Percentiles rank a stretch among this genome's conserved stretches.
phyloP scores from a whole-genome alignment of 2,113 vertebrate species.

The Chaetops frenatus region DNA sequence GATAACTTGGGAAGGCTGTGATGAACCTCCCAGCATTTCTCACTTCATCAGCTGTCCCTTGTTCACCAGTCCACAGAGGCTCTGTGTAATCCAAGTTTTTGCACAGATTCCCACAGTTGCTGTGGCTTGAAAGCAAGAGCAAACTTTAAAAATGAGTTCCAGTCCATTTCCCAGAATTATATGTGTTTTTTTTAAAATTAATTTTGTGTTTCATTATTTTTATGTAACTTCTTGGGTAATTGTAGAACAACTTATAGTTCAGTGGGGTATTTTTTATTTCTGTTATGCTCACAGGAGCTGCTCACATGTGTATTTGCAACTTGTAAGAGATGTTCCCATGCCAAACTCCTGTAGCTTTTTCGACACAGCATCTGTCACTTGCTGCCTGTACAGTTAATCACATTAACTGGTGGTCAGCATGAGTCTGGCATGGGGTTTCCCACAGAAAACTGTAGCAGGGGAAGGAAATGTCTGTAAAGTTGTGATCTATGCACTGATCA shows the following conservation, averaged over 20 bases:
- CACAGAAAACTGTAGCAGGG: neutral
- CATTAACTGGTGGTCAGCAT: neutral
- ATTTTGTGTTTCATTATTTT: neutral
- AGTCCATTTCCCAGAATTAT: neutral
- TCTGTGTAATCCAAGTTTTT: neutral
- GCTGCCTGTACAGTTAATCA: neutral
- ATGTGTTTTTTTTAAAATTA: too few species aligned
- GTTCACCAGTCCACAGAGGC: neutral
- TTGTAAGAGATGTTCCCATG: neutral
- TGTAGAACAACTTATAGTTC: neutral
- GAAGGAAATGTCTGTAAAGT: neutral
- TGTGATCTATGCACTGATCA: neutral
- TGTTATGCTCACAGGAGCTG: neutral
- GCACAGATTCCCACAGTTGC: neutral
- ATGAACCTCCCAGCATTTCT: neutral
- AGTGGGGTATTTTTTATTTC: neutral
- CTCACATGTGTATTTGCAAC: neutral
- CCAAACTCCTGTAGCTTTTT: slow-evolving; percentile 8
- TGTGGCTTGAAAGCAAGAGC: neutral
- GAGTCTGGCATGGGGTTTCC: neutral
- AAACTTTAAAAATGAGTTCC: neutral
- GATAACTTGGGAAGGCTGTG: neutral
- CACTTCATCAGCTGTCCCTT: neutral
- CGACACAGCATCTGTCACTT: neutral
- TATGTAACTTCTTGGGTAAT: neutral